phyloP scores from a whole-genome alignment of 1,140 invertebrate genomes.

The Sycophila sp. region DNA sequence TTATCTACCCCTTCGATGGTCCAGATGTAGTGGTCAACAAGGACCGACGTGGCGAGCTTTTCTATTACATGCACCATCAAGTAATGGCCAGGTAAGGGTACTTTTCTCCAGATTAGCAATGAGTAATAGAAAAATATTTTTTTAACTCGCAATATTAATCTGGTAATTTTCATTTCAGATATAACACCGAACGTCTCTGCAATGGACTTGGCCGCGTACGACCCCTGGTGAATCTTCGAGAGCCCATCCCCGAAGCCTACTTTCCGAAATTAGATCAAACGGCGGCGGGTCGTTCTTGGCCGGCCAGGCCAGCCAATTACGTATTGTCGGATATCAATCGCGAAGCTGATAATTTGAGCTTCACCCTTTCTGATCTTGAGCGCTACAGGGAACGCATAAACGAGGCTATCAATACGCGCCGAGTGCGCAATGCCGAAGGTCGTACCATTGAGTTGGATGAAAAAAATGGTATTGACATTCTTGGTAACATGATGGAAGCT shows the following conservation, averaged over 20 bases:
- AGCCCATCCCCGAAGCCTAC: conserved; percentile 75
- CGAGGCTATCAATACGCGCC: conserved; percentile 75
- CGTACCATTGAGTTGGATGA: conserved; percentile 71
- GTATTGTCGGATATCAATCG: conserved; percentile 73
- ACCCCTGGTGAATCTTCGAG: conserved; percentile 70
- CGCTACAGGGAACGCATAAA: conserved; percentile 80
- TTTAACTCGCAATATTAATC: background rate
- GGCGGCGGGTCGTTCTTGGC: conserved; percentile 73
- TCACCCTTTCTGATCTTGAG: conserved; percentile 76
- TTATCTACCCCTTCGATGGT: conserved; percentile 79
- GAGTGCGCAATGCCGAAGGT: conserved; percentile 63
- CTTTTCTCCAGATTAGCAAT: background rate
- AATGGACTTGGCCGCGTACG: conserved; percentile 61
- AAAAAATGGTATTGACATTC: conserved; percentile 78
- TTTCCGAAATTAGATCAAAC: conserved; percentile 78
- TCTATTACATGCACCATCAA: conserved; percentile 73
- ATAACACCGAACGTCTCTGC: conserved; percentile 73
- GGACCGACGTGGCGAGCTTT: conserved; percentile 71
- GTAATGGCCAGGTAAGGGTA: conserved; percentile 66
- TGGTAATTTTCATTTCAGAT: conserved; percentile 60
- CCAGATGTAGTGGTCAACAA: conserved; percentile 65
- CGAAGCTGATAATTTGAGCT: conserved; percentile 72
- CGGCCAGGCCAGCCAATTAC: conserved; percentile 70
- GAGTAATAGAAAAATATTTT: background rate
- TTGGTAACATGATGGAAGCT: conserved; percentile 83